phyloP scores from a whole-genome alignment of 2,113 vertebrate genomes.

The Egretta garzetta region DNA sequence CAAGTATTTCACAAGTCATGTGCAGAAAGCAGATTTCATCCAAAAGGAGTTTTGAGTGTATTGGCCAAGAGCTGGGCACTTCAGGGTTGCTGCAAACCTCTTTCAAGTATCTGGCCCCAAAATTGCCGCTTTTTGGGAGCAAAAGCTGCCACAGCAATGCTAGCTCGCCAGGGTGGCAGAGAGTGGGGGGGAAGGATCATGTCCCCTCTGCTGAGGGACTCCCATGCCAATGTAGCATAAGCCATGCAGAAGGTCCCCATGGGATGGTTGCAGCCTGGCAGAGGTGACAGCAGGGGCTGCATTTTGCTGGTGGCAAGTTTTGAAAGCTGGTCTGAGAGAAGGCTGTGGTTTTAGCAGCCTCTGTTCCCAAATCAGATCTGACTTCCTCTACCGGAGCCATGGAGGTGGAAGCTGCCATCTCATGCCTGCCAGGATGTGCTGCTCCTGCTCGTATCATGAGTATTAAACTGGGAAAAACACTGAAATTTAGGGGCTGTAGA shows the following conservation, averaged over 20 bases:
- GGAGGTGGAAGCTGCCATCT: neutral
- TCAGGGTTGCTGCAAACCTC: neutral
- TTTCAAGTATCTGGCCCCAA: neutral
- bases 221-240: accelerated
- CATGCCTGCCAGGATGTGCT: neutral
- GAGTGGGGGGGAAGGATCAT: neutral
- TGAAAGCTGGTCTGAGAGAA: neutral
- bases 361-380: neutral
- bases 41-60: neutral
- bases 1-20: neutral
- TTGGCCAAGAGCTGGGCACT: neutral
- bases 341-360: neutral
- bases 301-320: neutral
- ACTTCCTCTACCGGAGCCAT: neutral
- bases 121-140: neutral
- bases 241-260: neutral
- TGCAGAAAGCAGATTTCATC: neutral
- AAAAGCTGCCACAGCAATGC: neutral
- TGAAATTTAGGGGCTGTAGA: neutral
- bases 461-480: neutral
- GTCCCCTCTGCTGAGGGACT: accelerated
- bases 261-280: neutral
- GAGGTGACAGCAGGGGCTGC: neutral
- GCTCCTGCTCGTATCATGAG: neutral
- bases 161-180: neutral